Evolutionary conservation across 2,888 invertebrate genomes (phyloP).

Genomic region (Drosophila paramelanica): DNA sequence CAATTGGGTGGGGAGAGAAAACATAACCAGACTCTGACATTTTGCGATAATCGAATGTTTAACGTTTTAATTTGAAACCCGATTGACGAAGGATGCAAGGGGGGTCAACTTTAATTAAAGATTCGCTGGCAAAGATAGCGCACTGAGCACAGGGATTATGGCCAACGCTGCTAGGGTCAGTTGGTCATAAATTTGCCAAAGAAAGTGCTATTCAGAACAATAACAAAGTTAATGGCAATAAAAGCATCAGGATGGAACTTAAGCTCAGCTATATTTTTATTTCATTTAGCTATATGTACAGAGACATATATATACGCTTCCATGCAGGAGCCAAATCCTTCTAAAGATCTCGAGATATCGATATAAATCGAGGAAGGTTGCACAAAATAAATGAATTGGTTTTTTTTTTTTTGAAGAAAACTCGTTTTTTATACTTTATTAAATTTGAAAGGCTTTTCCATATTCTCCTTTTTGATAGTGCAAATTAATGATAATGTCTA

Average conservation of each 20-base stretch:
- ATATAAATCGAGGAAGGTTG: too few relatives aligned
- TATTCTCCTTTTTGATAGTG: too few relatives aligned
- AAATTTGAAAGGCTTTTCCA: too few relatives aligned
- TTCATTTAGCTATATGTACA: neutral
- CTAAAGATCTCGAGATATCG: too few relatives aligned
- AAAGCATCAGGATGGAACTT: slow-evolving; percentile 1
- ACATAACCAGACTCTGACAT: slow-evolving; percentile 37
- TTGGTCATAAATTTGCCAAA: slow-evolving; percentile 60
- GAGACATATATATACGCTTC: too few relatives aligned
- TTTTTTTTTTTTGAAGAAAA: too few relatives aligned
- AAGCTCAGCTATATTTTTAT: slow-evolving; percentile 7
- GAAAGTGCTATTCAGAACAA: slow-evolving; percentile 27
- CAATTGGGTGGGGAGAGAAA: slow-evolving; percentile 31
- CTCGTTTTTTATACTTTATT: too few relatives aligned
- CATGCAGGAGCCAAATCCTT: too few relatives aligned
- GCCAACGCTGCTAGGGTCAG: slow-evolving; percentile 24
- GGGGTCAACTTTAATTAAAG: slow-evolving; percentile 70
- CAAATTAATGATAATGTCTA: too few relatives aligned
- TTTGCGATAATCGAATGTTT: slow-evolving; percentile 77
- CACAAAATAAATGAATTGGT: too few relatives aligned
- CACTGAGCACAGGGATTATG: slow-evolving; percentile 24
- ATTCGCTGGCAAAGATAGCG: slow-evolving; percentile 54
- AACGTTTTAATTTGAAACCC: slow-evolving; percentile 72
- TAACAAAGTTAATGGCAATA: slow-evolving; percentile 30
- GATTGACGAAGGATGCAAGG: slow-evolving; percentile 14